phyloP scores from a whole-genome alignment of 2,888 invertebrate species.

The Notodonta dromedarius region DNA sequence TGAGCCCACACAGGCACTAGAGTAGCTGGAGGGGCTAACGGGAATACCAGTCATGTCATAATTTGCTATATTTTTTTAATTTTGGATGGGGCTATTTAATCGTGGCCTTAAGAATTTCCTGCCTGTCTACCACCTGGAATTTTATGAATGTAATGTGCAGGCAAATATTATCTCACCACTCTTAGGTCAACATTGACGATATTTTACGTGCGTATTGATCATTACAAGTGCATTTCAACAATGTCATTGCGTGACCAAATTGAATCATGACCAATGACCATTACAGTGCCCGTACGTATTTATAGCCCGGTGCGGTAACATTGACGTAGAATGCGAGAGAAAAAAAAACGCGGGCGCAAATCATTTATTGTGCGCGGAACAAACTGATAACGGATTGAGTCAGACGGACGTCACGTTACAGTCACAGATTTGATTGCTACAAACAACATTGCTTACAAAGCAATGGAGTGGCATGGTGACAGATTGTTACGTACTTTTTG shows the following conservation, averaged over 20 bases:
- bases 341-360: slow-evolving; percentile 36
- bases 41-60: too few species aligned
- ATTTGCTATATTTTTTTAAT: too few species aligned
- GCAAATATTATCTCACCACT: not conserved
- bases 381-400: slow-evolving; percentile 49
- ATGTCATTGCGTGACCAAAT: slow-evolving; percentile 31
- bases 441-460: not conserved
- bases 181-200: not conserved
- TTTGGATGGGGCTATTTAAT: too few species aligned
- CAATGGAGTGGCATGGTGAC: slow-evolving; percentile 21
- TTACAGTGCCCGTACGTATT: slow-evolving; percentile 25
- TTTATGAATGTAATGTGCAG: too few species aligned
- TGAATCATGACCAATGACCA: slow-evolving; percentile 21
- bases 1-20: too few species aligned
- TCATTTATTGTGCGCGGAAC: slow-evolving; percentile 33
- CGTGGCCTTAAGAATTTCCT: too few species aligned
- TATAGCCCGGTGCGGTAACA: slow-evolving; percentile 34
- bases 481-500: slow-evolving; percentile 9
- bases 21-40: too few species aligned
- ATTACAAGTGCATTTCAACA: slow-evolving; percentile 23
- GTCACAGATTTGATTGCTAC: slow-evolving; percentile 18
- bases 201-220: slow-evolving; percentile 10
- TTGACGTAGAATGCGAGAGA: slow-evolving; percentile 37
- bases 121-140: too few species aligned
- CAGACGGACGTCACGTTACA: slow-evolving; percentile 44